Conservation (phyloP, 2,888 invertebrate genomes). For the Alentia gelatinosa region DNA sequence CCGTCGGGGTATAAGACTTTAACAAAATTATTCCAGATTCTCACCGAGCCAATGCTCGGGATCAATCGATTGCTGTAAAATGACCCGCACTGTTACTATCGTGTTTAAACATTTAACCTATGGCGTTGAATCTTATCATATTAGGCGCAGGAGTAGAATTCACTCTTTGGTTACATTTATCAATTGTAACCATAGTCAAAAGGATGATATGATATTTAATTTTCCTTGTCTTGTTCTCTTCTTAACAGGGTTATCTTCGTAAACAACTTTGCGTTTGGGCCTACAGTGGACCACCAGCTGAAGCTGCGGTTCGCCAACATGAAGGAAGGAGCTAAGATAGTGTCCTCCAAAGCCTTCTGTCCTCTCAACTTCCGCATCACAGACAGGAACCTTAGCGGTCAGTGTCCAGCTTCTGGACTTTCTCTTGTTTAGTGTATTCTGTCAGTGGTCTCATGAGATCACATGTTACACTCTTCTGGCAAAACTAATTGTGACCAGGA, state of each 20-base stretch:
- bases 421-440: no score
- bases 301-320: conserved; percentile 98
- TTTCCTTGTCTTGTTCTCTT: neutral
- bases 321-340: conserved; percentile 91
- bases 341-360: conserved; percentile 99
- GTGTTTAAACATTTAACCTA: neutral
- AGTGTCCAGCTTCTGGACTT: no score
- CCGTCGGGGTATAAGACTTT: no score
- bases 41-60: no score
- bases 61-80: no score
- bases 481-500: no score
- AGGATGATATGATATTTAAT: neutral
- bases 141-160: neutral
- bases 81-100: no score
- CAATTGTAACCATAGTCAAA: no score
- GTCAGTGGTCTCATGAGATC: no score
- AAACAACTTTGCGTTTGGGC: conserved; percentile 99
- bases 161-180: neutral
- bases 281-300: conserved; percentile 94
- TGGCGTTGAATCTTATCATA: neutral
- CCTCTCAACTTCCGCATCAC: conserved; percentile 99
- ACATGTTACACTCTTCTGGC: no score
- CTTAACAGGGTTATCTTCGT: conserved; percentile 92
- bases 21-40: no score
- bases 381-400: conserved; percentile 96